Evolutionary conservation across 2,797 vertebrate species (phyloP).

Genomic region (Tamandua tetradactyla): DNA sequence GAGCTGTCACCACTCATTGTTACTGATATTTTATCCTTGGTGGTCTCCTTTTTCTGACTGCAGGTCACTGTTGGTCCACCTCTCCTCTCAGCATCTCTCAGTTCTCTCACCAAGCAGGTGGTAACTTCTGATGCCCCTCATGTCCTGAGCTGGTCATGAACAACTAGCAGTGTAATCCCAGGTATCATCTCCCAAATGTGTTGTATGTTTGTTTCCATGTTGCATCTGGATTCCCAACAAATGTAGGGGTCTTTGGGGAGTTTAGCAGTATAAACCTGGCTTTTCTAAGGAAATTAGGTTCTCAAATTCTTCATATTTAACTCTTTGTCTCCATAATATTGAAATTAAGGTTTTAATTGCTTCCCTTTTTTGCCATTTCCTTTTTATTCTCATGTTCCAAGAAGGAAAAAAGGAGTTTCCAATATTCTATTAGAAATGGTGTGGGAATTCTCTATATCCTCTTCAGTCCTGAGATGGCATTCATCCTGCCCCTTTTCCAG

Average conservation of each 20-base stretch:
- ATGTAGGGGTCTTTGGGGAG: not conserved
- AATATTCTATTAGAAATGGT: not conserved
- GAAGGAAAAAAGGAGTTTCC: fast-evolving
- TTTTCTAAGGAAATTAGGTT: not conserved
- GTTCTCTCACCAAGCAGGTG: not conserved
- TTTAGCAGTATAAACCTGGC: not conserved
- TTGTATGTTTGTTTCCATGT: fast-evolving
- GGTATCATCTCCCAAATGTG: not conserved
- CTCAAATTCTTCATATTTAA: not conserved
- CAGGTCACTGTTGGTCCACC: not conserved
- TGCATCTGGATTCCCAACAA: not conserved
- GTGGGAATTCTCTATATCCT: not conserved
- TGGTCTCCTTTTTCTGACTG: not conserved
- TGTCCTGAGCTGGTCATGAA: fast-evolving
- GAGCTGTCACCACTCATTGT: not conserved
- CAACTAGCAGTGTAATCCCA: not conserved
- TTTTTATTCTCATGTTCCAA: not conserved
- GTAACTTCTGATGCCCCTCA: not conserved
- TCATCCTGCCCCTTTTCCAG: not conserved
- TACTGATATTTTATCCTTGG: not conserved
- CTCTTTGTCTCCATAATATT: not conserved
- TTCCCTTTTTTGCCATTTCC: not conserved
- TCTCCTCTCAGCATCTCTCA: not conserved
- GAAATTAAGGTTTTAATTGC: fast-evolving
- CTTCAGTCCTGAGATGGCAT: not conserved